Evolutionary conservation across 2,797 vertebrate genomes (phyloP), one percentile per base, ranked within the genome.

Genomic region (Antennarius maculatus): DNA sequence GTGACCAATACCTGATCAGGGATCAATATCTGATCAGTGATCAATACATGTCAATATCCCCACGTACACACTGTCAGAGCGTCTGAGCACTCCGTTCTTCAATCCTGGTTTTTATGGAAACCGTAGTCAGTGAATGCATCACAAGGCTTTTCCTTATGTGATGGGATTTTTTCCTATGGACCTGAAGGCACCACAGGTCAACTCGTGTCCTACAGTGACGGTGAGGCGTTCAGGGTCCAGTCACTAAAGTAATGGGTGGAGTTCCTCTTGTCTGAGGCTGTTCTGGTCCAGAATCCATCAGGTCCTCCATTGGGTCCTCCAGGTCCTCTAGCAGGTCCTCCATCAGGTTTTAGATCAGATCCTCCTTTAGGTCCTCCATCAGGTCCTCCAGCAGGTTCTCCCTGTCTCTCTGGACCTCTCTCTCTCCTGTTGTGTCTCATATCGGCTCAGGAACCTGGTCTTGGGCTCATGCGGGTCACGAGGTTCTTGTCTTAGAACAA

Each of bases 211-310:
- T 41, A 7, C 54, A 34, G 27, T 23, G 37, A 58, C 28, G 3
- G 12, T n/a, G 6, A 1, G 46, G 17, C 31, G 8, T 34, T 34
- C 12, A 31, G 13, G 0, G 39, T 34, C 45, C n/a, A 4, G 27
- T 31, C 55, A 3, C 37, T 81, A 66, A 90, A 88, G 82, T 83
- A 92, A 87, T 85, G 83, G 42, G 45, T 10, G 52, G 7, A 31
- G 86, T 61, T 77, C 65, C 6, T 11, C 69, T 77, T 77, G 64
- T 79, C 72, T 81, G 69, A 61, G 71, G 61, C 45, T 39, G 18
- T 48, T 57, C 59, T 43, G 68, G 75, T 64, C 49, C 27, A 57
- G 79, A 72, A 75, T 79, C 79, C 70, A 72, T 71, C 67, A 76
- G 63, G 54, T 58, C 72, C 31, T 8, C 31, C 31, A 2, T 79